Percentiles rank a stretch among this genome's conserved stretches.
phyloP scores from a whole-genome alignment of 2,888 invertebrate species.

The Amorpha juglandis region DNA sequence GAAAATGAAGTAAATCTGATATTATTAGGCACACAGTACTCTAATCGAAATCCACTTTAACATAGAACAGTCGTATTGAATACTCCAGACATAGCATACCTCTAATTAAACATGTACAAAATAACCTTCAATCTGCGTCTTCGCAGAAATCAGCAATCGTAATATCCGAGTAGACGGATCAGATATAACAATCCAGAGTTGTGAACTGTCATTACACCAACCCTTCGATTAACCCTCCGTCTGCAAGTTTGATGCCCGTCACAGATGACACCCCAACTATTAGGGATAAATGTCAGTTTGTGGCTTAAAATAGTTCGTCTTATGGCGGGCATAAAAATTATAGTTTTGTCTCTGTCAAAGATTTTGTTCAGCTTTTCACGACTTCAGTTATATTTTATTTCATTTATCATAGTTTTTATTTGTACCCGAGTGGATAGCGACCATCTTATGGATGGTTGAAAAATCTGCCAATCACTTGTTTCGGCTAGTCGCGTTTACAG shows the following conservation, averaged over 20 bases:
- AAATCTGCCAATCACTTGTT: too few relatives aligned
- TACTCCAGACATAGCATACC: not conserved
- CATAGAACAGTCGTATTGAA: too few relatives aligned
- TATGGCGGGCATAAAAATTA: not conserved
- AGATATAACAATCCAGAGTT: conserved; percentile 19
- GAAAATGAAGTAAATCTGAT: too few relatives aligned
- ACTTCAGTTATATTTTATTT: too few relatives aligned
- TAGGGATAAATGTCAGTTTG: not conserved
- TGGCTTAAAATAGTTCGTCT: not conserved
- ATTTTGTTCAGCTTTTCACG: too few relatives aligned
- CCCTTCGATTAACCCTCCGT: conserved; percentile 18
- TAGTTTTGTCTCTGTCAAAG: not conserved
- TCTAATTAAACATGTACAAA: not conserved
- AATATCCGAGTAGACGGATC: not conserved
- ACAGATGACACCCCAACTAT: conserved; percentile 22
- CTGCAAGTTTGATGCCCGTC: conserved; percentile 17
- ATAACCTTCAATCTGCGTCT: not conserved
- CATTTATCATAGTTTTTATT: too few relatives aligned
- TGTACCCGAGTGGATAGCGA: too few relatives aligned
- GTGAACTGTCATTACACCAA: conserved; percentile 8
- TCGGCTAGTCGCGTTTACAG: too few relatives aligned
- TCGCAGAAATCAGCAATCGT: conserved; percentile 1
- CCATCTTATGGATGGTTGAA: too few relatives aligned
- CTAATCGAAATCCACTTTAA: too few relatives aligned
- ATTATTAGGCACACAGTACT: too few relatives aligned